Base-by-base conservation (phyloP, 2,888 invertebrate species). In the Kryphioiulus occultus region DNA sequence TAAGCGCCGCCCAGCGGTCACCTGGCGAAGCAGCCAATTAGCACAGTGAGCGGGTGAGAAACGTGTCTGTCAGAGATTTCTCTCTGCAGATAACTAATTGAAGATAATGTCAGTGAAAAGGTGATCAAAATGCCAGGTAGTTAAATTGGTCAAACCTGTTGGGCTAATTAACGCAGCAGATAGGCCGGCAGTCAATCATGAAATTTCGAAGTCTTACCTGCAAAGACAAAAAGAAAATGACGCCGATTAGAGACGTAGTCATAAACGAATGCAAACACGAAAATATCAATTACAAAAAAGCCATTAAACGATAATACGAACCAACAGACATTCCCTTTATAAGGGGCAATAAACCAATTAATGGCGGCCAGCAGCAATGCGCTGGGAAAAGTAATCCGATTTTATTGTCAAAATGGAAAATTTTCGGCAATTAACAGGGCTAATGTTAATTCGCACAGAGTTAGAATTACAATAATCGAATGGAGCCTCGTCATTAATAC, bases 121-220 rank as follows among this genome's bases (percentile, higher is more conserved):
- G 68, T 68, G 68, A 68, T 68, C 68, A 12, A 22, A 68, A 68
- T 26, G 68, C 68, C 68, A 68, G 68, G 68, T 68, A 68, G 68
- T 68, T 68, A 68, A 68, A 68, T 26, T 26, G 68, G 68, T 26
- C 68, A 68, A 68, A 68, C 68, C 68, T 68, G 68, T 68, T 68
- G 68, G 68, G 22, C 68, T 68, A 68, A 68, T 68, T 68, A 68
- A 68, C 68, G 68, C n/a, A 9, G 68, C 26, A 22, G 68, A 68
- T 12, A 22, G 68, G 68, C 68, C n/a, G 68, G 68, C 26, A 68
- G 68, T 68, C 68, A 68, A 68, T 68, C 68, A 68, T 26, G 26
- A 68, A 22, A 68, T 68, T 68, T n/a, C 53, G 26, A 68, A 68
- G 22, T 26, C 68, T 68, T 68, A 68, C 68, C 68, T 68, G 68